phyloP scores from a whole-genome alignment of 2,888 invertebrate species.

The Hermodice carunculata region DNA sequence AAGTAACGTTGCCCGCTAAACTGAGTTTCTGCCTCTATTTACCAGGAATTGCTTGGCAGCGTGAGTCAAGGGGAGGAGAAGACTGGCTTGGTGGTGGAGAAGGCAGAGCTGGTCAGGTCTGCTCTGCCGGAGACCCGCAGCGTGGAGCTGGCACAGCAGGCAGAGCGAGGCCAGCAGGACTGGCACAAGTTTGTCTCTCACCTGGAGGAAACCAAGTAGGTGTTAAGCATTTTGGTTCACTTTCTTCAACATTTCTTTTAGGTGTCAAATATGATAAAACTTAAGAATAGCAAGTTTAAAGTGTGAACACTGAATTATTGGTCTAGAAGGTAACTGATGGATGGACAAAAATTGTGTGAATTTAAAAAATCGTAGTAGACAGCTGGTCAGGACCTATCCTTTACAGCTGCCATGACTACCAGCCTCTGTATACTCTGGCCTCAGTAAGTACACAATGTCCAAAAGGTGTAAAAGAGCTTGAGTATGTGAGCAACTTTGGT shows the following conservation, averaged over 20 bases:
- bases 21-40: neutral
- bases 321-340: no score
- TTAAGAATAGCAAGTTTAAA: no score
- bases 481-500: no score
- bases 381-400: no score
- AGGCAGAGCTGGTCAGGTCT: constrained; percentile 75
- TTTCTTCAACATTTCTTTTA: constrained; percentile 80
- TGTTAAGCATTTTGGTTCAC: constrained; percentile 73
- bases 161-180: constrained; percentile 75
- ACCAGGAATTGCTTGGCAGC: constrained; percentile 71
- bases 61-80: constrained; percentile 77
- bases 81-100: constrained; percentile 79
- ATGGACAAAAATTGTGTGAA: no score
- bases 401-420: no score
- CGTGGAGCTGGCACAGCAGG: constrained; percentile 56
- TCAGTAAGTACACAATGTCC: no score
- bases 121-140: constrained; percentile 53
- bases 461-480: no score
- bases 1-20: neutral
- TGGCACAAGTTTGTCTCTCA: constrained; percentile 72
- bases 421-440: no score
- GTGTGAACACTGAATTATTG: no score
- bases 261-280: no score
- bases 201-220: constrained; percentile 23
- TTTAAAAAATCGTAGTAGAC: no score